Base-by-base conservation (phyloP, 2,113 vertebrate species). In the Australoheros scitulus region DNA sequence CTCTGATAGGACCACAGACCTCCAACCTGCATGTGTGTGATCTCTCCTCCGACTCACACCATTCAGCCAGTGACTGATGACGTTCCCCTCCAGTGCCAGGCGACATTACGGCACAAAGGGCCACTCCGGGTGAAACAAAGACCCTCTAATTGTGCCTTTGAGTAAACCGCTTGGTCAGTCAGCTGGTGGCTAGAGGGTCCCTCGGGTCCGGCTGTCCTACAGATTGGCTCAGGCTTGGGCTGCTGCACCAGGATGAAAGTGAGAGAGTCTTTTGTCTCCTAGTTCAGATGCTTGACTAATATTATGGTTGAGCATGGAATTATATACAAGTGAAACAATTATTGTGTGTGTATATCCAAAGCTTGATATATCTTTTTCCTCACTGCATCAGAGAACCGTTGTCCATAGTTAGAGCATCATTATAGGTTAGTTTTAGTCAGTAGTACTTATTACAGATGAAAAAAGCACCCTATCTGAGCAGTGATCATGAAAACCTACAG, bases 71-170 rank as follows among this genome's bases (percentile, higher is more conserved):
- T 94, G 94, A 95, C 91, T 92, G 94, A 93, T 95, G 92, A 91
- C 64, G 90, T 87, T 84, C 89, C 88, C 83, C 89, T 92, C 77
- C 88, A 85, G 80, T 87, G 82, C 88, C 87, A 82, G 87, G 79
- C 81, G 58, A 89, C 87, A 91, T 85, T 57, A 18, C 9, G 20
- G 70, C 89, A 94, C 92, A 95, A 95, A 92, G 90, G 82, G 81
- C 85, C 88, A 84, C 92, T 93, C 84, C 57, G 80, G 75, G 87
- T 92, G 91, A 95, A 93, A 95, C 94, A 92, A 96, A 94, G 95
- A 91, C 91, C 91, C 92, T 95, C 92, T 95, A 96, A 96, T 96
- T 96, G 95, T 96, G 94, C 91, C 89, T 91, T 88, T 91, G 87
- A 90, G 91, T 82, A 88, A 72, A 89, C 84, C 58, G 88, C 91